Evolutionary conservation across 2,797 vertebrate genomes (phyloP).

Genomic region (Oceanodroma leucorhoa): DNA sequence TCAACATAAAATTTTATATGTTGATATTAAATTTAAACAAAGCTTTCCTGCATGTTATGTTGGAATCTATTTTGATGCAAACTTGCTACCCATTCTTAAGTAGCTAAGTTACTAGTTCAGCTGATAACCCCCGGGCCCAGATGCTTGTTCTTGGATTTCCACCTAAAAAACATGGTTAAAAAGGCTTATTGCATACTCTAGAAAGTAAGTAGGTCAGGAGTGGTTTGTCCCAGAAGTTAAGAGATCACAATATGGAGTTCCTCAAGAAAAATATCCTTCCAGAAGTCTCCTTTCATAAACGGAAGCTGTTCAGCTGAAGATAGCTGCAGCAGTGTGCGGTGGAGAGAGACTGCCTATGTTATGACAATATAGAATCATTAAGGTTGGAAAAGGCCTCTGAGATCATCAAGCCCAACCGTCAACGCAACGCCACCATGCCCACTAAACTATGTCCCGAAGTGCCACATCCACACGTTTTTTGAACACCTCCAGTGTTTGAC

Average conservation of each 20-base stretch:
- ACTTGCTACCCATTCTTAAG: not conserved
- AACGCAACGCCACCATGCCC: no score
- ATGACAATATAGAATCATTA: no score
- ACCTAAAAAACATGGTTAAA: not conserved
- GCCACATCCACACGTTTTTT: no score
- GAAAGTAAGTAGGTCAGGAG: not conserved
- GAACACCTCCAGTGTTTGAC: no score
- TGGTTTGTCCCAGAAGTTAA: not conserved
- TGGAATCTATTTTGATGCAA: not conserved
- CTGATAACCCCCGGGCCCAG: not conserved
- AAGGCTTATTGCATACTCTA: not conserved
- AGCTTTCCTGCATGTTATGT: not conserved
- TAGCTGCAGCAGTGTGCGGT: fast-evolving
- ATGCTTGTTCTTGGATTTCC: not conserved
- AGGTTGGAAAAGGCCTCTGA: no score
- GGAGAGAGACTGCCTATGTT: not conserved
- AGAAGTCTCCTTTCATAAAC: not conserved
- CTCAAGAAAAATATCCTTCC: not conserved
- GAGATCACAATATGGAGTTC: not conserved
- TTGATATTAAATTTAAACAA: not conserved
- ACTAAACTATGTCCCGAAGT: no score
- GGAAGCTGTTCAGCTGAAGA: not conserved
- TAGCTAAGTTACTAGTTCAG: not conserved
- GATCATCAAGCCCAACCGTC: no score
- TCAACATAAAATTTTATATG: not conserved